Base-by-base conservation (phyloP, 2,113 vertebrate species). In the Talpa occidentalis region DNA sequence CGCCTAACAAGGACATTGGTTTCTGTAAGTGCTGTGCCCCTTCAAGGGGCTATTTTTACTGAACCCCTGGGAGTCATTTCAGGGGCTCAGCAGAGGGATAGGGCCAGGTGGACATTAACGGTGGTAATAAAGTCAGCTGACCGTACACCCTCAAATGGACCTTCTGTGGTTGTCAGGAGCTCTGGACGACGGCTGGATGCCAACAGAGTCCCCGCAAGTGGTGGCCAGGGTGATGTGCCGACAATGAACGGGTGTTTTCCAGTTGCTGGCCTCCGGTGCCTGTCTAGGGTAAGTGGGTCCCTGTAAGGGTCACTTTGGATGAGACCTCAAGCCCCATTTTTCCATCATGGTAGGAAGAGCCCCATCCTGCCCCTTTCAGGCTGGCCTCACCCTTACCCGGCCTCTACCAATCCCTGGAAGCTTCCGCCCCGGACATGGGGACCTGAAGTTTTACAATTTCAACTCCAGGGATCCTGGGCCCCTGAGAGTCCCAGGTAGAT, bases 161-260 rank as follows among this genome's bases (percentile, higher is more conserved):
- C 88, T 85, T 40, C n/a, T 93, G 10, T 95, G 90, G n/a, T 96
- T 89, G 67, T 74, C 87, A 97, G 97, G 95, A 80, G 72, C 89
- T 84, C 80, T 37, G 87, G 74, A 96, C 32, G 2, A 88, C 89
- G 1, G 64, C 80, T 89, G 70, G 79, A 91, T 37, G 52, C 95
- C 84, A 54, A 62, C 82, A 14, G 42, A 81, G 28, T 91, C 47
- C 69, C 79, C 47, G 7, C 76, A 88, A 47, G 52, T n/a, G 79
- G 91, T 30, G 35, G n/a, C 69, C 91, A 22, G 49, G 67, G 96
- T 17, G 93, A 96, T 96, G 87, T 0, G 30, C 73, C 37, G 2
- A 97, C 66, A 19, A 98, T 98, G 98, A 98, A 86, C 7, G 93
- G 97, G 95, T 98, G 98, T 95, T 98, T 98, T 11, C 74, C 98